Percentiles rank a stretch among this genome's conserved stretches.
phyloP scores from a whole-genome alignment of 1,140 invertebrate species.

The Micrasema longulum region DNA sequence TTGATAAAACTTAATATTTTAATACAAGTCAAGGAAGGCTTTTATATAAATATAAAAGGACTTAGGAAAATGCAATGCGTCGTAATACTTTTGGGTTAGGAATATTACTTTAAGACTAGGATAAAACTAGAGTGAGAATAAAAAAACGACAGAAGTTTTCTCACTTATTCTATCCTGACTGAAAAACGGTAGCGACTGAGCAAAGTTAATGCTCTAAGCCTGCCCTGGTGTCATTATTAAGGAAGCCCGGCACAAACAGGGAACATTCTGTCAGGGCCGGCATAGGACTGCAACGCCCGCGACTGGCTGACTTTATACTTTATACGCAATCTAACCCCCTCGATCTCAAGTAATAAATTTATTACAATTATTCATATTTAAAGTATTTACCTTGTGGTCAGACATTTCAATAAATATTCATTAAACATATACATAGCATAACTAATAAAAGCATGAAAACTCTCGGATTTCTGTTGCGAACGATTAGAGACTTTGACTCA shows the following conservation, averaged over 20 bases:
- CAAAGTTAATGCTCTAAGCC: too few relatives aligned
- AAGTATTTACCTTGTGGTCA: too few relatives aligned
- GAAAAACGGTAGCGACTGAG: neutral
- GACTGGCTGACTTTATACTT: conserved; percentile 2
- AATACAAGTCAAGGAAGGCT: too few relatives aligned
- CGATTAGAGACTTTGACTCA: too few relatives aligned
- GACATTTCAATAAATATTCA: too few relatives aligned
- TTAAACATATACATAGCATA: too few relatives aligned
- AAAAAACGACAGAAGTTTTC: conserved; percentile 1
- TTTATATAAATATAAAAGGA: too few relatives aligned
- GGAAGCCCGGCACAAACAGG: conserved; percentile 36
- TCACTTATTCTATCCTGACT: neutral
- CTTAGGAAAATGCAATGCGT: conserved; percentile 46
- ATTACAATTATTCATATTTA: too few relatives aligned
- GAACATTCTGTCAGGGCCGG: conserved; percentile 37
- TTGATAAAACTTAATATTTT: too few relatives aligned
- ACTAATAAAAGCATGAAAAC: too few relatives aligned
- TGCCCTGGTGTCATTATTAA: conserved; percentile 46
- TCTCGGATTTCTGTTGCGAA: too few relatives aligned
- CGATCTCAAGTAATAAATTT: too few relatives aligned
- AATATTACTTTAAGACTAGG: conserved; percentile 48
- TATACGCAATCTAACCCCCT: neutral
- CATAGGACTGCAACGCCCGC: neutral
- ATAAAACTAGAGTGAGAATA: conserved; percentile 28
- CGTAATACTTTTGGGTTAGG: conserved; percentile 50